phyloP scores from a whole-genome alignment of 2,797 vertebrate genomes.

The Trachurus trachurus region DNA sequence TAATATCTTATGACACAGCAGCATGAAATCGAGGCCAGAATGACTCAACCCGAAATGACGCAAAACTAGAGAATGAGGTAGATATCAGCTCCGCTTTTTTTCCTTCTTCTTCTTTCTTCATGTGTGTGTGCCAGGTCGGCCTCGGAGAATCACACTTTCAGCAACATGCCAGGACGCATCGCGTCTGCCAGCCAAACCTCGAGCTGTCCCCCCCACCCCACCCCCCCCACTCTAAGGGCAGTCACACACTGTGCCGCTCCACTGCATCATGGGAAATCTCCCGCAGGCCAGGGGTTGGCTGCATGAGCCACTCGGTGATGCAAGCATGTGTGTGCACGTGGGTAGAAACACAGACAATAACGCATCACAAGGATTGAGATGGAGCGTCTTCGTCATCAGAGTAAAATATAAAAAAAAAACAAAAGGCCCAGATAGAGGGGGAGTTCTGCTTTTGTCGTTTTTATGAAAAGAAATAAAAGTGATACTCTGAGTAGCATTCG shows the following conservation, averaged over 20 bases:
- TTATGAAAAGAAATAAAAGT: slow-evolving; percentile 50
- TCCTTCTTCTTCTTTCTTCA: not conserved
- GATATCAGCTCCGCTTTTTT: slow-evolving; percentile 37
- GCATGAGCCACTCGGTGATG: slow-evolving; percentile 67
- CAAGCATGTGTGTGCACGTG: slow-evolving; percentile 56
- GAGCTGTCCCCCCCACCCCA: slow-evolving; percentile 41
- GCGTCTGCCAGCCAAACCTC: slow-evolving; percentile 73
- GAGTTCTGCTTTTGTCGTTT: slow-evolving; percentile 44
- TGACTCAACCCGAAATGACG: slow-evolving; percentile 56
- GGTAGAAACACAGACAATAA: slow-evolving; percentile 41
- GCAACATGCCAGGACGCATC: slow-evolving; percentile 78
- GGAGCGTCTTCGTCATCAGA: slow-evolving; percentile 50
- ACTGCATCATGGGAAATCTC: slow-evolving; percentile 78
- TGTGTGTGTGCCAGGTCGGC: slow-evolving; percentile 51
- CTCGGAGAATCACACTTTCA: slow-evolving; percentile 78
- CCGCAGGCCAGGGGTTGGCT: slow-evolving; percentile 55
- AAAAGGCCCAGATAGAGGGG: not conserved
- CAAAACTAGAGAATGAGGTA: slow-evolving; percentile 47
- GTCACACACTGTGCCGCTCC: slow-evolving; percentile 71
- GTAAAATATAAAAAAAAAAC: slow-evolving; percentile 7
- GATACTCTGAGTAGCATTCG: slow-evolving; percentile 29
- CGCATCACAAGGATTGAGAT: slow-evolving; percentile 17
- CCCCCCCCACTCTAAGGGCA: slow-evolving; percentile 64
- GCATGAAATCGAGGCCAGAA: slow-evolving; percentile 42
- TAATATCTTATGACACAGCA: slow-evolving; percentile 51